phyloP scores from a whole-genome alignment of 2,888 invertebrate genomes.

The Tillus elongatus region DNA sequence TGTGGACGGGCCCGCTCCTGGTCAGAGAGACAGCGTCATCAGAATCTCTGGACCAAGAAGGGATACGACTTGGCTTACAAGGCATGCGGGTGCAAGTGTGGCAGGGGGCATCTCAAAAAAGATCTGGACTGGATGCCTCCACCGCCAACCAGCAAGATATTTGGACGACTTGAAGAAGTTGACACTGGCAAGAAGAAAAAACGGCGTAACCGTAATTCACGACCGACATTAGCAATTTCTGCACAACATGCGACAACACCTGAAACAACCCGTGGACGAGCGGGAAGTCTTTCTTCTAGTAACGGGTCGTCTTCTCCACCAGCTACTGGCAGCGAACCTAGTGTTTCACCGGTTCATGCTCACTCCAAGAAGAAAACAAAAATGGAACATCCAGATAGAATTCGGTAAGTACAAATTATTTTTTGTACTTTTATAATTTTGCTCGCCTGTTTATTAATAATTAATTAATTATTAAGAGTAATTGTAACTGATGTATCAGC shows the following conservation, averaged over 20 bases:
- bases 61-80: constrained; percentile 94
- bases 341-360: constrained; percentile 61
- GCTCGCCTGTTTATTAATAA: no score
- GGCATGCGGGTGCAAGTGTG: constrained; percentile 90
- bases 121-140: constrained; percentile 87
- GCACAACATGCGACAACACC: constrained; percentile 39
- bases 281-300: constrained; percentile 67
- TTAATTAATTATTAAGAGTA: no score
- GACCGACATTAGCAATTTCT: constrained; percentile 52
- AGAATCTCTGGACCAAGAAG: constrained; percentile 96
- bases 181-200: constrained; percentile 52
- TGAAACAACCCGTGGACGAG: constrained; percentile 49
- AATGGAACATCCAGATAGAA: constrained; percentile 68
- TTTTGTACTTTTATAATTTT: no score
- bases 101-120: constrained; percentile 86
- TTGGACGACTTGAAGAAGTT: constrained; percentile 46
- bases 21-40: constrained; percentile 89
- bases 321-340: constrained; percentile 66
- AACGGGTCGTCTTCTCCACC: constrained; percentile 74
- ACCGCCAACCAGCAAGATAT: constrained; percentile 45
- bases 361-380: constrained; percentile 64
- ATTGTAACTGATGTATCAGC: no score
- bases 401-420: constrained; percentile 55
- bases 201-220: constrained; percentile 56
- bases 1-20: constrained; percentile 88